Percentiles rank a stretch among this genome's conserved stretches.
phyloP scores from a whole-genome alignment of 1,140 invertebrate genomes.

The Brachionus koreanus region DNA sequence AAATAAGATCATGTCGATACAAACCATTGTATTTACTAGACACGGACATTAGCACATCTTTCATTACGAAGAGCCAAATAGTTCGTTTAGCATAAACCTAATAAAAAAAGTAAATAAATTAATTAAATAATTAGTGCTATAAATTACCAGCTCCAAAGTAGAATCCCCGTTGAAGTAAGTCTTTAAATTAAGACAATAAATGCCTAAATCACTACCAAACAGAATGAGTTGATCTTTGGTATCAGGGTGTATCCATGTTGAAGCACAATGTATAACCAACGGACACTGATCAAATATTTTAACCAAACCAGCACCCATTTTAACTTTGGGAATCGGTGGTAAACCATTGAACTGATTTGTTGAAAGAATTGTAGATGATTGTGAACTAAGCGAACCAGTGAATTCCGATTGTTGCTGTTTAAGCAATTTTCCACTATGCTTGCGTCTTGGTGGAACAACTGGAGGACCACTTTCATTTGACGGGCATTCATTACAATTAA shows the following conservation, averaged over 20 bases:
- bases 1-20: conserved; percentile 37
- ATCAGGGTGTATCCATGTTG: conserved; percentile 91
- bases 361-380: not conserved
- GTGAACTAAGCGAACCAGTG: not conserved
- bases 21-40: conserved; percentile 66
- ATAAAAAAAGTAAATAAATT: conserved; percentile 45
- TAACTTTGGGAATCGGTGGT: conserved; percentile 35
- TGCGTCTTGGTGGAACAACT: conserved; percentile 34
- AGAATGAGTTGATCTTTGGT: conserved; percentile 70
- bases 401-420: not conserved
- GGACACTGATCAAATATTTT: conserved; percentile 99
- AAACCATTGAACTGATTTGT: conserved; percentile 28
- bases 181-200: conserved; percentile 95
- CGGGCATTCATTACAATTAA: not conserved
- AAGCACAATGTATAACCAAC: conserved; percentile 89
- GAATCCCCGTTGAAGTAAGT: conserved; percentile 82
- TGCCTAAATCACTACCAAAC: conserved; percentile 92
- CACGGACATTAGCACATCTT: conserved; percentile 92
- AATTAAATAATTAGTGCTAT: not conserved
- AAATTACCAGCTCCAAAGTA: conserved; percentile 78
- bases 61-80: conserved; percentile 95
- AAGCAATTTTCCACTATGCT: conserved; percentile 27
- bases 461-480: conserved; percentile 7
- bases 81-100: conserved; percentile 82
- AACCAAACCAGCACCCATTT: conserved; percentile 97